Conservation (phyloP, 1,140 invertebrate species). For the Aphelinus certus region DNA sequence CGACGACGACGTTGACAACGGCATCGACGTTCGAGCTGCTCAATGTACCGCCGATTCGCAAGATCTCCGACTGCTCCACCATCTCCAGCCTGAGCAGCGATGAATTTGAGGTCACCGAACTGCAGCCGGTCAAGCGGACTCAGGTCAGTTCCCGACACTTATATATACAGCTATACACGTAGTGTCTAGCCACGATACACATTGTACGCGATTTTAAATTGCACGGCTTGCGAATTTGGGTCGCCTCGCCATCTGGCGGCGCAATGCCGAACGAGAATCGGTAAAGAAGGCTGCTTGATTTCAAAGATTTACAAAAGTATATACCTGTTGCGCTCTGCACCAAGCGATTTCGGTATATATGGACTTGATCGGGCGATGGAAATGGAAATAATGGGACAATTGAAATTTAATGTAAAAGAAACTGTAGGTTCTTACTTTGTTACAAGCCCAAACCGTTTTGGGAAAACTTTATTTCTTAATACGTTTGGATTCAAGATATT, state of each 20-base stretch:
- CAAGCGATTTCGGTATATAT: no score
- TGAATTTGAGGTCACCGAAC: slow-evolving; percentile 69
- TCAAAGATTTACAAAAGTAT: background rate
- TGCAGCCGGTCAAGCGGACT: slow-evolving; percentile 55
- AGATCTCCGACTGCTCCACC: slow-evolving; percentile 73
- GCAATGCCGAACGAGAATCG: slow-evolving; percentile 18
- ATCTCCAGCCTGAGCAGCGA: slow-evolving; percentile 74
- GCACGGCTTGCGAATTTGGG: background rate
- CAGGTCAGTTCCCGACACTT: slow-evolving; percentile 58
- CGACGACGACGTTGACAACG: background rate
- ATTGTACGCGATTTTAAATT: background rate
- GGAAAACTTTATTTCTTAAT: no score
- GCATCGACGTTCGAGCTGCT: slow-evolving; percentile 63
- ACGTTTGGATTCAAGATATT: no score
- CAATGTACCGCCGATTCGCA: slow-evolving; percentile 68
- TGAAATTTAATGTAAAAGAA: no score
- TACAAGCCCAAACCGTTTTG: no score
- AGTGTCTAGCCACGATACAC: background rate
- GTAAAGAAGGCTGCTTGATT: background rate
- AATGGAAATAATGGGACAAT: no score
- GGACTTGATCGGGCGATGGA: no score
- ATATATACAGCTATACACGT: slow-evolving; percentile 25
- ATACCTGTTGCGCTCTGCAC: no score
- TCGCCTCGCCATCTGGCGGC: slow-evolving; percentile 44
- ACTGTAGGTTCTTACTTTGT: no score